Conservation (phyloP, 2,113 vertebrate species). For the Microcebus lehilahytsara region DNA sequence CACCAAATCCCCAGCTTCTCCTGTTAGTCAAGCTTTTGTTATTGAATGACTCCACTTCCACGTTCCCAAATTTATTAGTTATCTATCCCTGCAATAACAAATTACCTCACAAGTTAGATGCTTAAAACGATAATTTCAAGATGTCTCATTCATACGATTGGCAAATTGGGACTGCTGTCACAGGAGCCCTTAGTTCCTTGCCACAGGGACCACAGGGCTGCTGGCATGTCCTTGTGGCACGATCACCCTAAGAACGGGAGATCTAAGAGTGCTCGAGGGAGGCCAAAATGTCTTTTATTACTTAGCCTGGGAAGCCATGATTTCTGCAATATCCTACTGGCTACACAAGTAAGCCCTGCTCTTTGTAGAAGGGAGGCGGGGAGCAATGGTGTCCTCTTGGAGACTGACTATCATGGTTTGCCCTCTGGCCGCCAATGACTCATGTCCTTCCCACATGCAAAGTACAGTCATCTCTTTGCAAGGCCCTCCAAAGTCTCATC, state of each 20-base stretch:
- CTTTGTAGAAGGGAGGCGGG: background rate
- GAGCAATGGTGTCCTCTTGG: background rate
- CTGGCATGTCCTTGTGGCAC: background rate
- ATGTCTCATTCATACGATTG: background rate
- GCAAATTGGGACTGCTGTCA: accelerated
- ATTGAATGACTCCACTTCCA: background rate
- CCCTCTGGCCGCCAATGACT: background rate
- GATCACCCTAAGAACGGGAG: background rate
- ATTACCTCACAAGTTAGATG: background rate
- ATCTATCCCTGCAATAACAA: background rate
- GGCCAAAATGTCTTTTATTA: background rate
- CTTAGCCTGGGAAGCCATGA: background rate
- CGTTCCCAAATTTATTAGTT: background rate
- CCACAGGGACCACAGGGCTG: accelerated
- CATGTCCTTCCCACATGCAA: background rate
- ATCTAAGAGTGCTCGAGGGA: background rate
- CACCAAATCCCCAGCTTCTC: background rate
- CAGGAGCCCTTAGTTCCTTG: background rate
- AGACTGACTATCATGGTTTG: background rate
- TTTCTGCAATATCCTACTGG: background rate
- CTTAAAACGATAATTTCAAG: background rate
- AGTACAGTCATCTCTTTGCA: background rate
- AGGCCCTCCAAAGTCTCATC: background rate
- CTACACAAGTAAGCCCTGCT: background rate
- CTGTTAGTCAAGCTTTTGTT: background rate